Evolutionary conservation across 2,113 vertebrate genomes (phyloP), one percentile per base, ranked within the genome.

Genomic region (Zingel zingel): DNA sequence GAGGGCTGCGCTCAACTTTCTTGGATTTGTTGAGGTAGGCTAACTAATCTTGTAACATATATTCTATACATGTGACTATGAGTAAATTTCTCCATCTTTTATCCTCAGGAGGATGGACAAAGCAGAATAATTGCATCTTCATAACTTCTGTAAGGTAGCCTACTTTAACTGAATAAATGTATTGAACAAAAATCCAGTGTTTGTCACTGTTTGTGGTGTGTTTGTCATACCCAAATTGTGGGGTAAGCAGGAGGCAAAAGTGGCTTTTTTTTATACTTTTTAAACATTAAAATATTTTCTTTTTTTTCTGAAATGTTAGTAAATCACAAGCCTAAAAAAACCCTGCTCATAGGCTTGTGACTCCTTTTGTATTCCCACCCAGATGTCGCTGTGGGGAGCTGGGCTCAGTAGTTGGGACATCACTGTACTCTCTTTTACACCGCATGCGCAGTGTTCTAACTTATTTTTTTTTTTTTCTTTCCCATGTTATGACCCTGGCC

Each of bases 341-440:
- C 39, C 39, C 39, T 39, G 39, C 9, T 1, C 39, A 39, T 10
- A 39, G 39, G 39, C 39, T 39, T 39, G 39, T 39, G 39, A 39
- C 39, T 9, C 39, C 39, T 39, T 36, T 45, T 57, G 65, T 43
- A 47, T 75, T 85, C 70, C 84, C 88, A 90, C 79, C 82, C 88
- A 94, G 94, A 92, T 94, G 95, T 95, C 95, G 94, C 95, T 95
- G 93, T 94, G 68, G 91, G 88, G 86, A 90, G 84, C 84, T 39
- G 72, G 45, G 71, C 78, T 45, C 30, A 74, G 82, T 89, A 82
- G 81, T 93, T 89, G 76, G 85, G 73, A 64, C 69, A 5, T 64
- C 2, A 14, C 53, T 48, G 79, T 79, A 81, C 76, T 57, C 91
- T 83, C 93, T 92, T 93, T 88, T 92, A 94, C 84, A 23, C 75